Conservation (phyloP, 2,113 vertebrate species). For the Daphoenositta chrysoptera region DNA sequence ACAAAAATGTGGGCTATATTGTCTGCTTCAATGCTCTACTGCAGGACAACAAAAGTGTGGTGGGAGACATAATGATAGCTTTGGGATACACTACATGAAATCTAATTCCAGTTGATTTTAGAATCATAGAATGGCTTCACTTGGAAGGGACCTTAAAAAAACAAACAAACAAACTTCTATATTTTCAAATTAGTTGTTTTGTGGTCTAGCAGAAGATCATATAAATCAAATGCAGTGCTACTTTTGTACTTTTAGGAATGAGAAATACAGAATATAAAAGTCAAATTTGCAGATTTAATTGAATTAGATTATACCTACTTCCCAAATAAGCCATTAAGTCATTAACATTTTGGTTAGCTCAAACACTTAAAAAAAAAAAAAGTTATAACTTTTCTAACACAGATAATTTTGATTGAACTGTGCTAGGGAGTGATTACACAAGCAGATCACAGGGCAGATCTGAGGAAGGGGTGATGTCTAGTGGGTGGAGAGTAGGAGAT, state of each 20-base stretch:
- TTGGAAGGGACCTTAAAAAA: background rate
- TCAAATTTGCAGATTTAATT: background rate
- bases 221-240: background rate
- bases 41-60: background rate
- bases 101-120: background rate
- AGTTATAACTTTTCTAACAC: background rate
- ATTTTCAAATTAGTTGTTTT: background rate
- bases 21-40: background rate
- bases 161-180: background rate
- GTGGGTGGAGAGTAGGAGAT: background rate
- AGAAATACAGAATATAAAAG: background rate
- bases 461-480: background rate
- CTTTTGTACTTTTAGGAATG: background rate
- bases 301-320: background rate
- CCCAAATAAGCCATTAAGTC: background rate
- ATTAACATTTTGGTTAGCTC: background rate
- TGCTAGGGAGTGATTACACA: background rate
- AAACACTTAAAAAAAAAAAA: background rate
- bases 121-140: background rate
- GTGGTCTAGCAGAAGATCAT: background rate
- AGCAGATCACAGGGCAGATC: background rate
- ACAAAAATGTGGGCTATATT: background rate
- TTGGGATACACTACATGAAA: background rate
- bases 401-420: background rate
- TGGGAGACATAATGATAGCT: background rate